A percentile compares a stretch with the other conserved stretches of the same genome.
These are phyloP conservation scores for Chesias legatella DNA, from an alignment of 2,888 invertebrate species.

Conservation along the genomic window DNA sequence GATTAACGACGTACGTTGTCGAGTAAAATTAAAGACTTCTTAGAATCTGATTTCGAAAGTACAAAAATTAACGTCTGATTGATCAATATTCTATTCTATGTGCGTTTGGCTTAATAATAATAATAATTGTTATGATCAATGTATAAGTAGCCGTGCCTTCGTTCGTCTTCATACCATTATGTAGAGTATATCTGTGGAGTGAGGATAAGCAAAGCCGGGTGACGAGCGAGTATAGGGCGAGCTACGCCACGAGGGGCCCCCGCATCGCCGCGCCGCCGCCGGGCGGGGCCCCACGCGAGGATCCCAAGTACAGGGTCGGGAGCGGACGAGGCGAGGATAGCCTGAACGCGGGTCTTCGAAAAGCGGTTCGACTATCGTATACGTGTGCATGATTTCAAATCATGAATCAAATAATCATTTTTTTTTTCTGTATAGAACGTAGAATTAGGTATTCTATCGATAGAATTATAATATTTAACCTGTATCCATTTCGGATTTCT, in stretches of 20 bases:
- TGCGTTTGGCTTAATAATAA: conserved; percentile 69
- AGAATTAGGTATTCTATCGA: conserved; percentile 75
- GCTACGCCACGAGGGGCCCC: conserved; percentile 33
- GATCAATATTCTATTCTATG: conserved; percentile 72
- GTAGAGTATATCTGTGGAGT: conserved; percentile 18
- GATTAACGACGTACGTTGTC: conserved; percentile 68
- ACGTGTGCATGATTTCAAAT: conserved; percentile 77
- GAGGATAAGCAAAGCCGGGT: conserved; percentile 32
- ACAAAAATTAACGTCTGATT: conserved; percentile 75
- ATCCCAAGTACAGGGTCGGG: not conserved
- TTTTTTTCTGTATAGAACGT: conserved; percentile 75
- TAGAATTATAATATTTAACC: conserved; percentile 78
- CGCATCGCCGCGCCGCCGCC: not conserved
- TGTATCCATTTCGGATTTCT: conserved; percentile 80
- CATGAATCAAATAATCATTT: conserved; percentile 70
- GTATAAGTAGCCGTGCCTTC: conserved; percentile 78
- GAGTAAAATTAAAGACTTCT: conserved; percentile 76
- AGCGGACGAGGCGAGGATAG: conserved; percentile 49
- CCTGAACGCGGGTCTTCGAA: conserved; percentile 69
- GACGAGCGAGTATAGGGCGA: conserved; percentile 34
- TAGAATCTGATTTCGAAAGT: conserved; percentile 79
- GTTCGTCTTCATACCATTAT: conserved; percentile 68
- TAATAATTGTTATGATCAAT: conserved; percentile 54
- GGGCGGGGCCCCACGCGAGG: not conserved
- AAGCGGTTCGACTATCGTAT: conserved; percentile 76